Evolutionary conservation across 2,113 vertebrate species (phyloP), one percentile per base, ranked within the genome.

Genomic region (Rhinolophus sinicus): DNA sequence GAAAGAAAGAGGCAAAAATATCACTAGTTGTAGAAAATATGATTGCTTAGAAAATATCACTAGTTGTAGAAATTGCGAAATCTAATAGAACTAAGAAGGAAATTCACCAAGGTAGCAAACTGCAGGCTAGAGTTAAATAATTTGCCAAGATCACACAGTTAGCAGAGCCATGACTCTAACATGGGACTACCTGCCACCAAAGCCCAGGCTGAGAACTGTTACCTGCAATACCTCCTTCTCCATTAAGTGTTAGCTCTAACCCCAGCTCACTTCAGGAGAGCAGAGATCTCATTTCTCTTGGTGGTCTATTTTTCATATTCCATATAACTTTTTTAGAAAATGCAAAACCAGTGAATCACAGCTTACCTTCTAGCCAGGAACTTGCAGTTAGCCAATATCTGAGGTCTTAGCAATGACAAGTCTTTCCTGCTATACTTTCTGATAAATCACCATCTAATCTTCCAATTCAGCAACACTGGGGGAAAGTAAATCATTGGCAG

Each of bases 401-500:
- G 76, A 85, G 24, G 62, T 80, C 94, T 90, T 75, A 85, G 52
- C 85, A 92, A 84, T 69, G 75, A 72, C 62, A 97, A 85, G 12
- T 44, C 93, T 95, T 96, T 94, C 90, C 96, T 95, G 35, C 62
- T 94, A n/a, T 38, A 30, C 70, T 84, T 94, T 94, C 52, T 94
- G 67, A 96, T 89, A 96, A 97, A 73, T 91, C 76, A 24, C 76
- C 52, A 60, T 70, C 70, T 84, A 88, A 52, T 83, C 93, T 90
- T 76, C 54, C 72, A 95, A 21, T 64, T 93, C 75, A 92, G 19
- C 33, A 78, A 64, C 44, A 30, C 67, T 15, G 5, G 18, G 24
- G 33, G 54, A 96, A 96, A 94, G 95, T 83, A 95, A 97, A 94
- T 86, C 72, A 92, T 93, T 97, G 85, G 88, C 89, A 82, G 47